A percentile compares a stretch with the other conserved stretches of the same genome.
phyloP scores from a whole-genome alignment of 2,797 vertebrate species.

The Esox masquinongy region DNA sequence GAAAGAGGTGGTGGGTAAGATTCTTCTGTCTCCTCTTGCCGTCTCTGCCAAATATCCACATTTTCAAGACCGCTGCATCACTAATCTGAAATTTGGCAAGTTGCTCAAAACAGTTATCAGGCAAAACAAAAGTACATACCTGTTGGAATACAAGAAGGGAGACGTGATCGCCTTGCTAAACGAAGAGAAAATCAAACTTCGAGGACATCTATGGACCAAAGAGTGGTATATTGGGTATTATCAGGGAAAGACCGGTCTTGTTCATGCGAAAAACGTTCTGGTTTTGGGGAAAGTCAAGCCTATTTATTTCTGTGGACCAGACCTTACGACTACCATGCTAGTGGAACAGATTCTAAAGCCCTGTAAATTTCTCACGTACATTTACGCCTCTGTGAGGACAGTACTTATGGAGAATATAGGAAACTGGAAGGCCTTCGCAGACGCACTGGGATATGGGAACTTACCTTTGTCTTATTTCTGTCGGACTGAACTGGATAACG shows the following conservation, averaged over 20 bases:
- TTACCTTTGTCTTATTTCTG: conserved; percentile 89
- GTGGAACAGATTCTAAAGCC: conserved; percentile 94
- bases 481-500: conserved; percentile 88
- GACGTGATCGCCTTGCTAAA: conserved; percentile 90
- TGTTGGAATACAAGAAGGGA: conserved; percentile 96
- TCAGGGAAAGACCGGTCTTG: conserved; percentile 90
- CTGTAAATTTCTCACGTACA: conserved; percentile 97
- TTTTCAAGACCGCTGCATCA: conserved; percentile 89
- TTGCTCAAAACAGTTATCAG: conserved; percentile 92
- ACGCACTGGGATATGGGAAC: conserved; percentile 87
- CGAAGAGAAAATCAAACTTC: conserved; percentile 92
- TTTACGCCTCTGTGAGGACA: conserved; percentile 93
- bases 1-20: conserved; percentile 92
- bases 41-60: conserved; percentile 85
- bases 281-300: conserved; percentile 88
- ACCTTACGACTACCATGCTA: conserved; percentile 86
- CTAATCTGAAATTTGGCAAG: conserved; percentile 89
- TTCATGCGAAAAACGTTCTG: conserved; percentile 93
- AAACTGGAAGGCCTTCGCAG: conserved; percentile 91
- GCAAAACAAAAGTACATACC: conserved; percentile 92
- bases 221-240: conserved; percentile 98
- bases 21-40: conserved; percentile 90
- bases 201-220: conserved; percentile 94
- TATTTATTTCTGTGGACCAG: conserved; percentile 85
- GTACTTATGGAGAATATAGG: conserved; percentile 95